Base-by-base conservation (phyloP, 2,888 invertebrate species). In the Amaurobius ferox region DNA sequence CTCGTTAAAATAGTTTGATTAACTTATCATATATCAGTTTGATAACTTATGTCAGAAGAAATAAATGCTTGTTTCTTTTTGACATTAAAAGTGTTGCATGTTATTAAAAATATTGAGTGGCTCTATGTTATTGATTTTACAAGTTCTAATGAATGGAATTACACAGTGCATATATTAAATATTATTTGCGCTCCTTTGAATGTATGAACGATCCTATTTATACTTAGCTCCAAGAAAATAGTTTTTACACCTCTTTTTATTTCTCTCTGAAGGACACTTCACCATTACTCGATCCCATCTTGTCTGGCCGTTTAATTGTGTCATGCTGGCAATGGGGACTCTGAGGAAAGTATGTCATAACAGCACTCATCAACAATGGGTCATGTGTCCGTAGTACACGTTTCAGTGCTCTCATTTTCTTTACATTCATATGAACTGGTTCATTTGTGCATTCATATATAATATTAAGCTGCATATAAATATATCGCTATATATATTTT, bases 291-390 rank as follows among this genome's bases (percentile, higher is more conserved):
- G 64, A 64, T 66, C 72, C 72, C 79, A 77, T 71, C 71, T 74
- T 81, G 80, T 81, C 80, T 81, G 80, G 76, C 83, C 44, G 83
- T 83, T 83, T 71, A 76, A 62, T 73, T 76, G 81, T 81, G 73
- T 72, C 73, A 74, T 26, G 80, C 68, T 81, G 83, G 71, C 83
- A 66, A 40, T 67, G 55, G 48, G 48, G 32, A 48, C 62, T 68
- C 68, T 76, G 71, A 28, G 83, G 64, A 77, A 73, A 83, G 71
- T 72, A 71, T 32, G 79, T 64, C 68, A 29, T 78, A 70, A 40
- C 72, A 48, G 77, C 83, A 64, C 64, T 71, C 83, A 35, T 26
- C 77, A 48, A 35, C 64, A 23, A n/a, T 62, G 72, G 48, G 71
- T 44, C 70, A 79, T 71, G 44, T 79, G 72, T 80, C 35, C 66